Evolutionary conservation across 2,797 vertebrate genomes (phyloP).

Genomic region (Coilia nasus): DNA sequence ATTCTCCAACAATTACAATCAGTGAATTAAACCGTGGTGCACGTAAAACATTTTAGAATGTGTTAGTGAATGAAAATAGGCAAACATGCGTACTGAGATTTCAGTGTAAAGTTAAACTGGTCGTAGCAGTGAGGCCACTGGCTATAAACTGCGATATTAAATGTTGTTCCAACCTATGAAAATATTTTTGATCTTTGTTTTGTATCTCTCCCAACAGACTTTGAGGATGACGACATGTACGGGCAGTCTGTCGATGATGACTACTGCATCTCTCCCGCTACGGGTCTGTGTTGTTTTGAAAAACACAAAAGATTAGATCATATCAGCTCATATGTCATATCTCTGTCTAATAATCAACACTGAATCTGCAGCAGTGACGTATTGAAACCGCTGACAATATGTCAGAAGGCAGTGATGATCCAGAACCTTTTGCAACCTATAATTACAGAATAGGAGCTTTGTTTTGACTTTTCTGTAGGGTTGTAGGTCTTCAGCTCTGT

Average conservation of each 20-base stretch:
- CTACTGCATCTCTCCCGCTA: constrained; percentile 97
- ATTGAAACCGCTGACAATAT: neutral
- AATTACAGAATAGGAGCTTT: no score
- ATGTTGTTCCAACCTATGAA: neutral
- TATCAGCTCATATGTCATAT: neutral
- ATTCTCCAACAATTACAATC: neutral
- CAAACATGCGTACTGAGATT: neutral
- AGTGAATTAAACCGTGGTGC: no score
- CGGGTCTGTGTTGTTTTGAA: constrained; percentile 78
- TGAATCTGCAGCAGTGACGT: neutral
- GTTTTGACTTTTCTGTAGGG: no score
- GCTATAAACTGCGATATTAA: neutral
- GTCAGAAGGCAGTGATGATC: neutral
- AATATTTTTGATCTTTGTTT: neutral
- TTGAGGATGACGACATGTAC: constrained; percentile 96
- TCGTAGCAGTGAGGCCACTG: no score
- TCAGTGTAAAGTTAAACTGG: neutral
- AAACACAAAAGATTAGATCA: neutral
- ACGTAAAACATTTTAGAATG: neutral
- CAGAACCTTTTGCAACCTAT: neutral
- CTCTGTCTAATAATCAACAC: neutral
- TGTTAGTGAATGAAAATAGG: neutral
- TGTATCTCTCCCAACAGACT: constrained; percentile 74
- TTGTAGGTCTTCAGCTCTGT: no score
- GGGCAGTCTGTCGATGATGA: constrained; percentile 98